Evolutionary conservation across 1,140 invertebrate species (phyloP), one percentile per base, ranked within the genome.

Genomic region (Contarinia nasturtii): DNA sequence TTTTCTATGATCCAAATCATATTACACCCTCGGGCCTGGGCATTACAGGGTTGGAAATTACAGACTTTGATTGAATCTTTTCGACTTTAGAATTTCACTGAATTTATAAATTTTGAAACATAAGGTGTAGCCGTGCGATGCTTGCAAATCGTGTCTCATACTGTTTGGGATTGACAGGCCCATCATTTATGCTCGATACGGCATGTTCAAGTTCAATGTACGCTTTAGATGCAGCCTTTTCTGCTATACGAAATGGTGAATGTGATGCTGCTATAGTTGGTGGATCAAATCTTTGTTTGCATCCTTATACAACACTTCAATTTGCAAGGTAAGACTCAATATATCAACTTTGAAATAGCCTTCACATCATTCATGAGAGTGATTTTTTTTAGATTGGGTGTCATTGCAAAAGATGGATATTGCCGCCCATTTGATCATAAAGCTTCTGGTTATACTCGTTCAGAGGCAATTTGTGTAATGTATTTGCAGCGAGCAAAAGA

Each of bases 371-470:
- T 41, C 34, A 36, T 36, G 34, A 8, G 52, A 57, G 17, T 27
- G 27, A 27, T 27, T 27, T 27, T 27, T 27, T 27, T 18, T 52
- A 80, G 80, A 55, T 68, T 86, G 62, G 87, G 87, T 40, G 90
- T 96, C 55, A 62, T 96, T 10, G 83, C 86, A 1, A 56, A 68
- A 1, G 85, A 94, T 50, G 92, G 93, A 4, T 73, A 68, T 42
- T 95, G 89, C 61, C 90, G 90, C 60, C 79, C 80, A 27, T 96
- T 97, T 60, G 93, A 97, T 64, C 76, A 79, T 45, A 72, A 75
- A 49, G 82, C 79, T 0, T 75, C 79, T 52, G 83, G 83, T 1
- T 86, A 86, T 54, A 75, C 72, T 0, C 68, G 82, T n/a, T 77
- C 79, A 5, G 82, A 86, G 66, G 78, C 85, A 1, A 71, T 93